A percentile compares a stretch with the other conserved stretches of the same genome.
Conservation (phyloP, 2,113 vertebrate genomes). For the Platysteira castanea region DNA sequence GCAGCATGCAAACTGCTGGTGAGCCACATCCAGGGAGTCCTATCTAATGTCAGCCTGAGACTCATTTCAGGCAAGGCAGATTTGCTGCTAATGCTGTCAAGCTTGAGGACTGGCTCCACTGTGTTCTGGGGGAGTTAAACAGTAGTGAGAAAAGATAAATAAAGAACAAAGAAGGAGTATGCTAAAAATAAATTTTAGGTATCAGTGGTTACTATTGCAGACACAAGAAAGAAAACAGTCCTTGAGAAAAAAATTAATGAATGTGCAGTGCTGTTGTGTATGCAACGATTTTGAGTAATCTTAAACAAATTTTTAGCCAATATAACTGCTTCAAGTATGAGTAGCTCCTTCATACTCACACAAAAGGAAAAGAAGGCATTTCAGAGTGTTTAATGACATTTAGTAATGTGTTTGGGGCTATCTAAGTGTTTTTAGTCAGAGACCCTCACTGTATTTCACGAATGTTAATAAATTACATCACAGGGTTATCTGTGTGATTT, state of each 20-base stretch:
- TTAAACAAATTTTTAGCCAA: neutral
- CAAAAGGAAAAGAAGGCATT: neutral
- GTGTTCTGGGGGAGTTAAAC: neutral
- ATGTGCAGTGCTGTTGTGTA: neutral
- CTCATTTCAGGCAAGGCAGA: neutral
- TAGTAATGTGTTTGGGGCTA: neutral
- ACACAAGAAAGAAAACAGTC: neutral
- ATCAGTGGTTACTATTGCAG: neutral
- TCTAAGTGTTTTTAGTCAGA: neutral
- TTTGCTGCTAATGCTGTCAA: accelerated
- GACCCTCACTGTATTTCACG: neutral
- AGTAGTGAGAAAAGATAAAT: neutral
- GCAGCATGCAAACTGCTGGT: neutral
- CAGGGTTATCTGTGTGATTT: neutral
- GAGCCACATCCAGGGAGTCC: neutral
- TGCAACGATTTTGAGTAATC: neutral
- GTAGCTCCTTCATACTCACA: neutral
- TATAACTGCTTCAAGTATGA: neutral
- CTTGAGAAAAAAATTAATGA: neutral
- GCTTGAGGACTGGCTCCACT: neutral
- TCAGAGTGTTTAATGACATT: neutral
- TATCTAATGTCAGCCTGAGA: neutral
- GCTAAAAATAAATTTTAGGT: neutral
- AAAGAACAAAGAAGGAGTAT: neutral
- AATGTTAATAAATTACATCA: neutral